phyloP scores from a whole-genome alignment of 2,113 vertebrate genomes.

The Prinia subflava region DNA sequence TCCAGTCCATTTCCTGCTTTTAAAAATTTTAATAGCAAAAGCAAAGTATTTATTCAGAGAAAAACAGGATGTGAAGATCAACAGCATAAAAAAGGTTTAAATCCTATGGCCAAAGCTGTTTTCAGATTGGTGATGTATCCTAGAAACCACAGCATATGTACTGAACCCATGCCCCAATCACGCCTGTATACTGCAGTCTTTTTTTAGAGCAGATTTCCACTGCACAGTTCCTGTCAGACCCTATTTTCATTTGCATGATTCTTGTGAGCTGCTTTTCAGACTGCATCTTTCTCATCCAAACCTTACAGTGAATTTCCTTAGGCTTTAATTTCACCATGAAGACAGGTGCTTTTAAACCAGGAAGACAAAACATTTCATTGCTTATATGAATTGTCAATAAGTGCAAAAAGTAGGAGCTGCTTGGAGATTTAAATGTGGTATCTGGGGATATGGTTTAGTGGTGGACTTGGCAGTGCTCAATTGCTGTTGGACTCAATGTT shows the following conservation, averaged over 20 bases:
- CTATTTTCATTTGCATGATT: background rate
- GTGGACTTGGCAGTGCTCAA: background rate
- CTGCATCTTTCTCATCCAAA: background rate
- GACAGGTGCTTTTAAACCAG: background rate
- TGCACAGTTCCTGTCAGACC: background rate
- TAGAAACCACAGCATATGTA: background rate
- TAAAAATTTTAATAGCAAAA: background rate
- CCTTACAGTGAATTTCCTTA: background rate
- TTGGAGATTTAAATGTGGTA: background rate
- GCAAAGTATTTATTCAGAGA: background rate
- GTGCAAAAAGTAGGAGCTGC: background rate
- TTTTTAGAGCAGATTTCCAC: background rate
- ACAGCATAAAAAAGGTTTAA: background rate
- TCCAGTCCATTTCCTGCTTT: background rate
- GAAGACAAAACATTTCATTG: background rate
- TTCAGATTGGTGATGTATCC: background rate
- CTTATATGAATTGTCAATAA: background rate
- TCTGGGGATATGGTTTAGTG: background rate
- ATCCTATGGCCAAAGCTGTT: background rate
- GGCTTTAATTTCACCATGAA: background rate
- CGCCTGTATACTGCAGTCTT: background rate
- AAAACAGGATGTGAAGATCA: background rate
- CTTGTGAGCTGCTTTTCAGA: background rate
- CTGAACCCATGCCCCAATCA: background rate
- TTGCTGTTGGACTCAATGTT: background rate